Conservation (phyloP, 1,140 invertebrate genomes). For the Drosophila hydei region DNA sequence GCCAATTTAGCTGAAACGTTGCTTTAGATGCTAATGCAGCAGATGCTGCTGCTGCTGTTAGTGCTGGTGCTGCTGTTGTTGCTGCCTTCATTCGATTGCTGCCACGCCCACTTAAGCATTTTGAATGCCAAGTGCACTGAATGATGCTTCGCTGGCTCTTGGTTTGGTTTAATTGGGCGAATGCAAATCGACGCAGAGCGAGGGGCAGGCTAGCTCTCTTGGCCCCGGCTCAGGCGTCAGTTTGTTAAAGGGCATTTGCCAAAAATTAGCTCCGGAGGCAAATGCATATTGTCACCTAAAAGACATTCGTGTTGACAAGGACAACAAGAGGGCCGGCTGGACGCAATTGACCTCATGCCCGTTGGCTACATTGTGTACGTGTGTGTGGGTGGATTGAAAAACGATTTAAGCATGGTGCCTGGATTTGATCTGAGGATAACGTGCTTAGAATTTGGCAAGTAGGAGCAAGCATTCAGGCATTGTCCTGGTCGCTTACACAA, state of each 20-base stretch:
- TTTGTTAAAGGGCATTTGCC: conserved; percentile 22
- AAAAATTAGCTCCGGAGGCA: conserved; percentile 8
- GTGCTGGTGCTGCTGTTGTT: conserved; percentile 43
- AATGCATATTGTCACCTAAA: conserved; percentile 54
- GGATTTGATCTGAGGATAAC: conserved; percentile 32
- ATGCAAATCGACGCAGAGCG: conserved; percentile 28
- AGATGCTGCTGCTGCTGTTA: conserved; percentile 1
- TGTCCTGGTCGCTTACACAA: conserved; percentile 51
- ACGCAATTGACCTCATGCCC: conserved; percentile 21
- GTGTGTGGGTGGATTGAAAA: conserved; percentile 72
- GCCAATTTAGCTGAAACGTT: conserved; percentile 73
- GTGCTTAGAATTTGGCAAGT: conserved; percentile 56
- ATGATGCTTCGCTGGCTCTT: conserved; percentile 37
- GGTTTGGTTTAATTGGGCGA: conserved; percentile 62
- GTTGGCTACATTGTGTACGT: conserved; percentile 30
- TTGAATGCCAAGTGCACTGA: conserved; percentile 52
- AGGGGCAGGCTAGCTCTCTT: conserved; percentile 32
- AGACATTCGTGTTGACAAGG: conserved; percentile 58
- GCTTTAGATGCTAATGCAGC: conserved; percentile 32
- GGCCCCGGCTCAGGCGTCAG: conserved; percentile 28
- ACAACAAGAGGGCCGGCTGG: conserved; percentile 23
- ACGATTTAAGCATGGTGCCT: conserved; percentile 54
- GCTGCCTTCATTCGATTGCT: conserved; percentile 75
- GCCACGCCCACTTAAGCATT: conserved; percentile 57
- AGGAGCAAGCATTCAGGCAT: background rate